Evolutionary conservation across 2,888 invertebrate species (phyloP), one percentile per base, ranked within the genome.

Genomic region (Spicauda simplicius): DNA sequence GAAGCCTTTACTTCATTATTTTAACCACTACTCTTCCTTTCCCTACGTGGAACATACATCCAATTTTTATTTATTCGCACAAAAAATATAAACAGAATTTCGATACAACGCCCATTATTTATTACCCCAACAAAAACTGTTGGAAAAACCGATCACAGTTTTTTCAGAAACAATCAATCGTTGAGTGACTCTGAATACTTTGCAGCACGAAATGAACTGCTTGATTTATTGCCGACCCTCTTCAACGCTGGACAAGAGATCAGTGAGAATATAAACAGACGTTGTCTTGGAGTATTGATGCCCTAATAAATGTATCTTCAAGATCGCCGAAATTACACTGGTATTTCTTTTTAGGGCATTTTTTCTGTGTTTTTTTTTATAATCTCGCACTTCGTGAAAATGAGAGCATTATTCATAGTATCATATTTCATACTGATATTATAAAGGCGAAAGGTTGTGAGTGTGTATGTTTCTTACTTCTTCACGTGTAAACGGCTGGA

Each of bases 201-300:
- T 75, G 72, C 72, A 77, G 75, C 72, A 75, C 73, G 70, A 77
- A 79, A 79, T 78, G 77, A 76, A 78, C 76, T 75, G 64, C 76
- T 80, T 81, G 79, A 80, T 81, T 79, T 80, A 80, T 80, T 69
- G 71, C 74, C 71, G 72, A 81, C 80, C 80, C 79, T 78, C 73
- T 68, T 80, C 81, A 79, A 75, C 73, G 74, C 73, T 72, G 74
- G 74, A 76, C 74, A 72, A 75, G 72, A 72, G 70, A 76, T 79
- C 75, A 72, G 72, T 73, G 76, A 75, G 76, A 75, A 75, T 72
- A 76, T 75, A 76, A 74, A 72, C 74, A 77, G 72, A 74, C 72
- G 70, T 64, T 72, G 71, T 58, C 68, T 70, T 58, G 20, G 20
- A 53, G 53, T 62, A 52, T 62, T 18, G 53, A 62, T 62, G 37